phyloP scores from a whole-genome alignment of 2,113 vertebrate genomes.

The Chunga burmeisteri region DNA sequence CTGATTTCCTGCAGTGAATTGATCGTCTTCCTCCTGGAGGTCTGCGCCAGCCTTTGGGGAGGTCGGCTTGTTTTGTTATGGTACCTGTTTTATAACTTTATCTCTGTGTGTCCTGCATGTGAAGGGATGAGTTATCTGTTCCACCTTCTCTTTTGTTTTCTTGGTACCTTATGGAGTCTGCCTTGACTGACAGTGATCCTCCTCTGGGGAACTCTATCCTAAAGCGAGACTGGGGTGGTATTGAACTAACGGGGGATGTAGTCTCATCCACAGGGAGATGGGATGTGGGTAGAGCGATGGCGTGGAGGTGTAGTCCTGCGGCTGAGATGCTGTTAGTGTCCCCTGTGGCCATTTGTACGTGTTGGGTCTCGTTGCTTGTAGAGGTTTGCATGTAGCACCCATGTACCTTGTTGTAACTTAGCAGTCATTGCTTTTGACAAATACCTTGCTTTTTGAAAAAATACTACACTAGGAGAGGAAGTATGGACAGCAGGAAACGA shows the following conservation, averaged over 20 bases:
- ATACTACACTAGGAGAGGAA: neutral
- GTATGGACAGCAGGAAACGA: accelerated
- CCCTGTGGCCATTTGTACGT: neutral
- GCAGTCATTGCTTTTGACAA: neutral
- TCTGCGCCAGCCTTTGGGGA: neutral
- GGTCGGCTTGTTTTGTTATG: neutral
- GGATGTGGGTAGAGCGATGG: neutral
- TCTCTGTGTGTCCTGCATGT: neutral
- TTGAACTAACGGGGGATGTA: accelerated
- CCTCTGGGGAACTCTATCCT: neutral
- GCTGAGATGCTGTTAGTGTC: neutral
- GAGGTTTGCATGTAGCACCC: neutral
- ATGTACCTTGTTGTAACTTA: neutral
- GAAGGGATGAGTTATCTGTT: neutral
- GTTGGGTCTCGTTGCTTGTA: neutral
- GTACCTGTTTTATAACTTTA: neutral
- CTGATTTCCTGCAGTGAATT: neutral
- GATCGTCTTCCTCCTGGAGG: neutral
- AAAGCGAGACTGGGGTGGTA: neutral
- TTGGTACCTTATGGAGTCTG: neutral
- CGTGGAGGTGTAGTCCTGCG: too few species aligned
- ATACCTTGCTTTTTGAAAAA: neutral
- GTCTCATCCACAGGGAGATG: neutral
- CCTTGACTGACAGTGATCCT: neutral
- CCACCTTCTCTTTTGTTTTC: neutral